phyloP scores from a whole-genome alignment of 2,888 invertebrate species.

The Rhingia rostrata region DNA sequence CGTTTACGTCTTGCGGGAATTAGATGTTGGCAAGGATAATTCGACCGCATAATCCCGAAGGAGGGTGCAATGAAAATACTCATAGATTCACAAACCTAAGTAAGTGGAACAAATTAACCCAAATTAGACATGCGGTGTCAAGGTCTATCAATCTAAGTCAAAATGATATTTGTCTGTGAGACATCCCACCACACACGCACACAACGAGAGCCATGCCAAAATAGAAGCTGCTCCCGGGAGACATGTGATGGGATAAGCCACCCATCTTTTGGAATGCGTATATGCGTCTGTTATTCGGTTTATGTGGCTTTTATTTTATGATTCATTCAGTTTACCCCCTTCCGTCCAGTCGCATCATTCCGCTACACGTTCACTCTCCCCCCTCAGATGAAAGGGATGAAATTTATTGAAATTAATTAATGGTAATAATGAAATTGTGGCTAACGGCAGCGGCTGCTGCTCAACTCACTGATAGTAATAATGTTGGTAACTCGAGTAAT shows the following conservation, averaged over 20 bases:
- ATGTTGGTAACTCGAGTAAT: constrained; percentile 31
- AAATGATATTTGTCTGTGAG: constrained; percentile 69
- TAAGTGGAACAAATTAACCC: constrained; percentile 75
- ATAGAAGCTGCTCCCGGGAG: constrained; percentile 24
- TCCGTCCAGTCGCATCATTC: background rate
- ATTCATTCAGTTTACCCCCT: constrained; percentile 48
- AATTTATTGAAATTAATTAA: constrained; percentile 75
- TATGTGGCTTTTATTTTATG: constrained; percentile 69
- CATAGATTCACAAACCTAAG: constrained; percentile 71
- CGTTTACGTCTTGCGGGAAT: constrained; percentile 67
- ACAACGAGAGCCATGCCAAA: background rate
- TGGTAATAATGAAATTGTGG: constrained; percentile 73
- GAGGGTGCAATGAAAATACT: constrained; percentile 26
- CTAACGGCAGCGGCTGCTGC: constrained; percentile 66
- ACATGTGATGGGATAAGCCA: constrained; percentile 52
- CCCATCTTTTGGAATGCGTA: constrained; percentile 56
- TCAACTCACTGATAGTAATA: constrained; percentile 63
- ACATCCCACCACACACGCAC: background rate
- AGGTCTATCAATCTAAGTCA: constrained; percentile 75
- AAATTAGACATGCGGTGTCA: constrained; percentile 75
- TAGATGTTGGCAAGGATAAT: constrained; percentile 69
- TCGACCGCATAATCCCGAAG: constrained; percentile 66
- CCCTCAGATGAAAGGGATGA: constrained; percentile 63
- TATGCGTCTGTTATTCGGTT: constrained; percentile 60
- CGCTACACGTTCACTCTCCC: constrained; percentile 8